Base-by-base conservation (phyloP, 2,797 vertebrate genomes). In the Simalia tracyae region DNA sequence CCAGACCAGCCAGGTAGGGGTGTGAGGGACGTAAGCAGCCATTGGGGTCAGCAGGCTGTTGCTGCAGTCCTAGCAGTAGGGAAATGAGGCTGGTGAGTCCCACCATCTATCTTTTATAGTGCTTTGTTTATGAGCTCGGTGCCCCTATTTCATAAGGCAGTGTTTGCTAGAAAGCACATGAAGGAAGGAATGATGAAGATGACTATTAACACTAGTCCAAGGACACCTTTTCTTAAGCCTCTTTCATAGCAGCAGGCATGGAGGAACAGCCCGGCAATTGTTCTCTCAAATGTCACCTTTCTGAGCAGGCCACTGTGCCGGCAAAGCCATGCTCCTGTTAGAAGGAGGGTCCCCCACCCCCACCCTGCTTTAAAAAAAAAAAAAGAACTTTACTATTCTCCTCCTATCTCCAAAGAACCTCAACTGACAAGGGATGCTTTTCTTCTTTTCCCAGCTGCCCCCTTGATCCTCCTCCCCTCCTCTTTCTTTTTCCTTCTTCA, bases 261-360 rank as follows among this genome's bases (percentile, higher is more conserved):
- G 92, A 84, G 90, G 95, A 97, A 97, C 97, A 98, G 97, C 97
- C 95, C 91, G 22, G 94, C 96, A 96, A 97, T 97, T 98, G 97
- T 98, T 97, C 97, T 98, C 97, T 96, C 93, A 92, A 96, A 94
- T 95, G 94, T 96, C 97, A 97, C 97, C 96, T 97, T 97, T 96
- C 96, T 95, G 90, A 92, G 95, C 91, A 95, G 95, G 95, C 95
- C 97, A 91, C 96, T 92, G 95, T 93, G 95, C 95, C 61, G 94
- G 93, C 95, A 95, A 95, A 96, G 93, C 91, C 89, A 90, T 17
- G 91, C 96, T 95, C 96, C 93, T 1, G 89, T 91, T 93, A 60
- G 84, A 89, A 64, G 64, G 46, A 86, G 28, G 87, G 64, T 84
- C 89, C 88, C 81, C 24, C 11, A 0, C 12, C 31, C 86, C 66